phyloP scores from a whole-genome alignment of 2,888 invertebrate species.

The Drymonia ruficornis region DNA sequence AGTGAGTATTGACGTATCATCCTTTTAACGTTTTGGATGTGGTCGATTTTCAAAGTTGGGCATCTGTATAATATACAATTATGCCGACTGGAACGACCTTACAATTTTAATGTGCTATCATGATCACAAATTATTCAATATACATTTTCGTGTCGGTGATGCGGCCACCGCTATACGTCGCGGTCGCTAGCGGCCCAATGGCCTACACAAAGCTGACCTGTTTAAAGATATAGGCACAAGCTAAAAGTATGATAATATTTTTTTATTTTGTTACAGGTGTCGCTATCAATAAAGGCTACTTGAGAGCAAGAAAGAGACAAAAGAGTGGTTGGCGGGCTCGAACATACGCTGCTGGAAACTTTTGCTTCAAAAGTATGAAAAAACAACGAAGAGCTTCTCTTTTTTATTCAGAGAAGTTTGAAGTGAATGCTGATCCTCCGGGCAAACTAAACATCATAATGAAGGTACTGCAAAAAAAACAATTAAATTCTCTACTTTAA shows the following conservation, averaged over 20 bases:
- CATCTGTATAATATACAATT: too few species aligned
- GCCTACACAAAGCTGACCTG: too few species aligned
- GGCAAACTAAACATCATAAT: slow-evolving; percentile 45
- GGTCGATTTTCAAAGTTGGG: too few species aligned
- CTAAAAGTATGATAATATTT: neutral
- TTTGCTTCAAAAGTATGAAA: slow-evolving; percentile 53
- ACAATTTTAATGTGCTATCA: too few species aligned
- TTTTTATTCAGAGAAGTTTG: slow-evolving; percentile 68
- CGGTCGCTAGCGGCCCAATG: too few species aligned
- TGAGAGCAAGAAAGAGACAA: slow-evolving; percentile 50
- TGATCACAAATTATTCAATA: too few species aligned
- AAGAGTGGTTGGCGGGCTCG: slow-evolving; percentile 61
- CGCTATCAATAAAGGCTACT: slow-evolving; percentile 48
- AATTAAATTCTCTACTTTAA: neutral
- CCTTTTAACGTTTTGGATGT: too few species aligned
- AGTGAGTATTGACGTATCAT: slow-evolving; percentile 38
- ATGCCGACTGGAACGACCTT: too few species aligned
- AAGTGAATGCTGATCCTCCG: slow-evolving; percentile 55
- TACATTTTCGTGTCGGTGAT: too few species aligned
- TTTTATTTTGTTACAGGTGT: slow-evolving; percentile 44
- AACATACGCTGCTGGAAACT: slow-evolving; percentile 57
- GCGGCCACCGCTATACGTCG: too few species aligned
- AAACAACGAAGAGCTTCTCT: slow-evolving; percentile 40
- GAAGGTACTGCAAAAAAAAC: slow-evolving; percentile 33
- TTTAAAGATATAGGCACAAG: too few species aligned